Base-by-base conservation (phyloP, 2,888 invertebrate species). In the Drosophila tanythrix region DNA sequence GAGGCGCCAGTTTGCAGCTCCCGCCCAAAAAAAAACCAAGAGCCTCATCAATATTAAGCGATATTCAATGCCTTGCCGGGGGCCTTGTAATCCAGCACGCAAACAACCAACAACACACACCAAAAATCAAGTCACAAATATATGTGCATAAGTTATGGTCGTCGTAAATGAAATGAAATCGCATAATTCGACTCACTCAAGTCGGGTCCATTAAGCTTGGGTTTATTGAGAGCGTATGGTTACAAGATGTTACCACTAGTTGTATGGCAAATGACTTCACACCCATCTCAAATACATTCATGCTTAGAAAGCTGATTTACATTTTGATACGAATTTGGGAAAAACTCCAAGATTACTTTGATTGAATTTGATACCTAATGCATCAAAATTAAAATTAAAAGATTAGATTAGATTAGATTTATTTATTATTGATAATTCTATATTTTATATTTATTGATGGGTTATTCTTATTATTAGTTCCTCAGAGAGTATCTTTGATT, bases 121-220 rank as follows among this genome's bases (percentile, higher is more conserved):
- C 57, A 53, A 52, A 69, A 83, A 81, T 83, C 74, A 89, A 76
- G 70, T 81, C 89, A 70, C 79, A 87, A 87, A 84, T 84, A 81
- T 84, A 87, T 89, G 88, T 87, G 84, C 89, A 84, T 84, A 84
- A 89, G 84, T 84, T 84, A 84, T 87, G 79, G 72, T 51, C 50
- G 82, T 87, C 84, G 88, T 84, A 84, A 84, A 84, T 70, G 74
- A 69, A 83, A 68, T 81, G 72, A 81, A 89, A 76, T 86, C 82
- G 74, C 83, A 78, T 66, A 64, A 70, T 61, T 65, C 36, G 15
- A 4, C 55, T 55, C 48, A 46, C 73, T 62, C 59, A 57, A 70
- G 57, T 48, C 46, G 53, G 48, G 15, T 68, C 61, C 58, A 72
- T 65, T 59, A 59, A 72, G 36, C 51, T 55, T 40, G 21, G 43